Evolutionary conservation across 2,888 invertebrate genomes (phyloP), one percentile per base, ranked within the genome.

Genomic region (Drosophila neonasuta): DNA sequence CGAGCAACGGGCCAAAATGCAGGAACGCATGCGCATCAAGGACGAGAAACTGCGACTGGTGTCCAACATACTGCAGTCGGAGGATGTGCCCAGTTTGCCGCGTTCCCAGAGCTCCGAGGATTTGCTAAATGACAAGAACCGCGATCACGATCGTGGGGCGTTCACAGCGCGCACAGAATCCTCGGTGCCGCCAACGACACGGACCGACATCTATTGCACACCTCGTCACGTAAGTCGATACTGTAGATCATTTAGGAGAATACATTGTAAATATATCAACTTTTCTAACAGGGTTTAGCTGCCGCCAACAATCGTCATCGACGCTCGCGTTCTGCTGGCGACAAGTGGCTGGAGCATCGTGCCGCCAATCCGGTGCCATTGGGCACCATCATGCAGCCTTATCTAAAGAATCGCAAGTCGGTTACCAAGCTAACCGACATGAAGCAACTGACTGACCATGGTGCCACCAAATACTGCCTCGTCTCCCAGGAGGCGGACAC

Each of bases 401-500:
- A 93, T 52, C 94, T 97, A 86, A 93, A 94, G 65, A 94, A 95
- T 87, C 94, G 96, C 76, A 96, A 96, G 89, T 96, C 97, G 0
- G 93, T 98, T 0, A 95, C 95, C 7, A 95, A 96, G 89, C 91
- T 98, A 11, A 95, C 95, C 0, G 95, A 94, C 71, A 94, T 95
- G 0, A 96, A 95, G 92, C 93, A 95, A 77, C 93, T 97, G 8
- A 93, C 94, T 0, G 93, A 94, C 92, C 88, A 89, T 0, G 95
- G 94, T 88, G 94, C 93, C 78, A 95, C 95, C 0, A 97, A 97
- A 87, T 99, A 99, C 90, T 96, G 98, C 74, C 92, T 99, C 0
- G 95, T 97, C 15, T 95, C 97, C 0, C 99, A 99, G 91, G 96
- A 97, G 81, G 95, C 96, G 17, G 98, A 98, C 89, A 95, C 95